These are phyloP conservation scores for Tursiops truncatus DNA, from an alignment of 2,113 vertebrate genomes.

Conservation along the genomic window DNA sequence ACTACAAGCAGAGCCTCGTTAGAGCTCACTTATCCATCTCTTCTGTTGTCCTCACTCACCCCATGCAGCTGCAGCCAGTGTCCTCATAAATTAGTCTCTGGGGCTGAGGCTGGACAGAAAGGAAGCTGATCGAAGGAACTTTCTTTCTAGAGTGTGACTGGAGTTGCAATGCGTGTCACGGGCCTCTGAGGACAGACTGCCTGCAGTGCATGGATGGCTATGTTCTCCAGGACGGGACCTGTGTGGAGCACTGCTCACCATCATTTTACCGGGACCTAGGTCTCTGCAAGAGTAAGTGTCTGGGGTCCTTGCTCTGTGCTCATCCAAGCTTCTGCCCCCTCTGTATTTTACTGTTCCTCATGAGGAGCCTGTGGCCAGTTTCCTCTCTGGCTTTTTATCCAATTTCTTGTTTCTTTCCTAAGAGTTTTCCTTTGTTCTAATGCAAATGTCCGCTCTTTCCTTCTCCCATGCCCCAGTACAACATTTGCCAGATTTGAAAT, in stretches of 20 bases:
- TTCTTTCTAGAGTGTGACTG: conserved; percentile 93
- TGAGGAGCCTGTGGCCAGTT: neutral
- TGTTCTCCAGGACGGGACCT: conserved; percentile 89
- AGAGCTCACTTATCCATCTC: neutral
- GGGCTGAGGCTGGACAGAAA: neutral
- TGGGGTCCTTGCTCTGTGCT: neutral
- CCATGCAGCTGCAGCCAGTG: neutral
- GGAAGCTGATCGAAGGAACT: neutral
- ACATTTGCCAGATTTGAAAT: neutral
- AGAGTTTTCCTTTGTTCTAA: neutral
- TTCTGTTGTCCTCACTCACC: neutral
- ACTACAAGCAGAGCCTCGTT: neutral
- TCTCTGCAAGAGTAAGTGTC: conserved; percentile 90
- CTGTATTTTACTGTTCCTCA: neutral
- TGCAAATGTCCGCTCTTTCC: neutral
- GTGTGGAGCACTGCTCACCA: conserved; percentile 86
- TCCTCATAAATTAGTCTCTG: neutral
- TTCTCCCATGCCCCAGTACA: neutral
- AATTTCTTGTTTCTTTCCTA: neutral
- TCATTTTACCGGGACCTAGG: conserved; percentile 87
- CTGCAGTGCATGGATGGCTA: conserved; percentile 95
- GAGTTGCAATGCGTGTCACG: conserved; percentile 93
- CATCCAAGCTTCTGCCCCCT: neutral
- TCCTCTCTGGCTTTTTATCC: neutral
- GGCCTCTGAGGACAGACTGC: conserved; percentile 91